A percentile compares a stretch with the other conserved stretches of the same genome.
Evolutionary conservation across 2,888 invertebrate species (phyloP).

Genomic region (Cosmorhoe ocellata): DNA sequence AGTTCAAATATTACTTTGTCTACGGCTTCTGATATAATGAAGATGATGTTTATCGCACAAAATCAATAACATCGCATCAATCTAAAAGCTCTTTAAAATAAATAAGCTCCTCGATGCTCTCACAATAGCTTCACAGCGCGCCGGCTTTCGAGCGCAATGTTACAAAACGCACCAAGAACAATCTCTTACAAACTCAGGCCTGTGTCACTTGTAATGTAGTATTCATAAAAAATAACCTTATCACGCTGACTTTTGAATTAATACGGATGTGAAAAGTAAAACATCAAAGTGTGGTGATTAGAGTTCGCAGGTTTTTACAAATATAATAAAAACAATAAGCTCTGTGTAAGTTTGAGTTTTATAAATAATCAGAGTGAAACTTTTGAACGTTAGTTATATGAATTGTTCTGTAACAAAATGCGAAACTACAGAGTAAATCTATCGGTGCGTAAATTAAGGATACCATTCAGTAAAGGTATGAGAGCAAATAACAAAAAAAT

Average conservation of each 20-base stretch:
- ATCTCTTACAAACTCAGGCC: slow-evolving; percentile 52
- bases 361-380: slow-evolving; percentile 11
- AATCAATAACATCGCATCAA: slow-evolving; percentile 29
- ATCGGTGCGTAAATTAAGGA: slow-evolving; percentile 81
- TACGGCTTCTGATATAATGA: background rate
- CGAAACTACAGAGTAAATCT: slow-evolving; percentile 72
- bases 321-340: too few species aligned
- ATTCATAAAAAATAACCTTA: background rate
- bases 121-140: slow-evolving; percentile 50
- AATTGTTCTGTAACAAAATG: slow-evolving; percentile 40
- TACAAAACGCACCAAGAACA: slow-evolving; percentile 72
- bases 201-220: slow-evolving; percentile 3
- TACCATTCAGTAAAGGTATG: slow-evolving; percentile 67
- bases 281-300: too few species aligned
- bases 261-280: background rate
- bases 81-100: slow-evolving; percentile 32
- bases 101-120: slow-evolving; percentile 44
- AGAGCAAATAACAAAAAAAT: slow-evolving; percentile 68
- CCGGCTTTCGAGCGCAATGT: slow-evolving; percentile 63
- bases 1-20: too few species aligned
- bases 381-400: background rate
- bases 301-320: background rate
- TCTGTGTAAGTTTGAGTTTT: too few species aligned
- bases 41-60: slow-evolving; percentile 10
- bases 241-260: background rate